These are phyloP conservation scores for Agrypnus murinus DNA, from an alignment of 2,888 invertebrate genomes.

Conservation along the genomic window DNA sequence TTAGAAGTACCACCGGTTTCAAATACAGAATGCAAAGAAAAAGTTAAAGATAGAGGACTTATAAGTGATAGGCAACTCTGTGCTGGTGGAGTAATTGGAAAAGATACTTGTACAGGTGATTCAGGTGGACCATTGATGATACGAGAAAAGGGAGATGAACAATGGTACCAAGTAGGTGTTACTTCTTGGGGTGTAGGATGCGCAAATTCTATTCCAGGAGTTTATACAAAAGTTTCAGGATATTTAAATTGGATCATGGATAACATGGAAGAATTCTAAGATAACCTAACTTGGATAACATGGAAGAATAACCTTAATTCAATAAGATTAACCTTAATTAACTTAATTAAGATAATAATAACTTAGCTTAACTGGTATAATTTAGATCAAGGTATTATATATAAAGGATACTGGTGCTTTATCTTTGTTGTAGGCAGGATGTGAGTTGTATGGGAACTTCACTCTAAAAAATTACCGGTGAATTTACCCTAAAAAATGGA, in stretches of 20 bases:
- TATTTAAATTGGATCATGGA: constrained; percentile 77
- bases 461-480: too few relatives aligned
- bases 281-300: constrained; percentile 72
- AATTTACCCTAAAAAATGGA: too few relatives aligned
- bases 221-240: constrained; percentile 76
- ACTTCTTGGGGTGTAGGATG: constrained; percentile 82
- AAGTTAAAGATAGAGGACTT: constrained; percentile 72
- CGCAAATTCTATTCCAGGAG: constrained; percentile 77
- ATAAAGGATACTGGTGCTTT: too few relatives aligned
- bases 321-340: too few relatives aligned
- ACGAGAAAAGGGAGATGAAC: not conserved
- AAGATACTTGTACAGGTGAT: constrained; percentile 78
- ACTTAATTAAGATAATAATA: too few relatives aligned
- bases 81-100: constrained; percentile 79
- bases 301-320: too few relatives aligned
- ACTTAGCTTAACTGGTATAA: too few relatives aligned
- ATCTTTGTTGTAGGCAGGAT: too few relatives aligned
- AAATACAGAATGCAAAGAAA: constrained; percentile 71
- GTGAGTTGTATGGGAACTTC: too few relatives aligned
- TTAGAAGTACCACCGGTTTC: constrained; percentile 72
- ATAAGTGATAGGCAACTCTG: constrained; percentile 76
- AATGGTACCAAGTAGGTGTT: constrained; percentile 73
- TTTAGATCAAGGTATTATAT: too few relatives aligned
- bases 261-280: constrained; percentile 4
- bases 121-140: constrained; percentile 79